Evolutionary conservation across 2,888 invertebrate species (phyloP).

Genomic region (Psococerastis gibbosa): DNA sequence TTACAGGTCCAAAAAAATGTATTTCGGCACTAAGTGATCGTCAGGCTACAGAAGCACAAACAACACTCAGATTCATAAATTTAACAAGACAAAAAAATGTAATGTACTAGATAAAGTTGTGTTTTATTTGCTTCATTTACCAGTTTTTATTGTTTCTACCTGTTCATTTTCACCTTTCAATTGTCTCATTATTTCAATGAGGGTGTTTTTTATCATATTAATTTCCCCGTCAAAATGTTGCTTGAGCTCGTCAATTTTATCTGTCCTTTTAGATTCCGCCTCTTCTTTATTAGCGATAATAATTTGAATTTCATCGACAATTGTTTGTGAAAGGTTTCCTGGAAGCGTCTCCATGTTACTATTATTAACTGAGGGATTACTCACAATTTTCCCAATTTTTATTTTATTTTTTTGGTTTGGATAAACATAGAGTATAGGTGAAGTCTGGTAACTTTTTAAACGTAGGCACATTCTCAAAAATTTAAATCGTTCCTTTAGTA

Average conservation of each 20-base stretch:
- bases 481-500: not conserved
- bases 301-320: not conserved
- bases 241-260: not conserved
- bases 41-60: too few relatives aligned
- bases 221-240: too few relatives aligned
- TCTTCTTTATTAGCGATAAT: not conserved
- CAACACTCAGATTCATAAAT: too few relatives aligned
- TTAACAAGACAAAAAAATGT: too few relatives aligned
- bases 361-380: not conserved
- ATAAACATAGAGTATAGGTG: not conserved
- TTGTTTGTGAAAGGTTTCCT: not conserved
- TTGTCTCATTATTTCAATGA: too few relatives aligned
- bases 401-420: not conserved
- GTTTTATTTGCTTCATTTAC: too few relatives aligned
- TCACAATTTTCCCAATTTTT: not conserved
- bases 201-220: too few relatives aligned
- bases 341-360: not conserved
- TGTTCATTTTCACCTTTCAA: too few relatives aligned
- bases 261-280: not conserved
- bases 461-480: not conserved
- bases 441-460: not conserved
- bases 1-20: too few relatives aligned
- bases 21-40: too few relatives aligned
- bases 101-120: too few relatives aligned
- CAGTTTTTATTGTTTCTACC: not conserved